phyloP scores from a whole-genome alignment of 2,797 vertebrate species.

The Megaceryle alcyon region DNA sequence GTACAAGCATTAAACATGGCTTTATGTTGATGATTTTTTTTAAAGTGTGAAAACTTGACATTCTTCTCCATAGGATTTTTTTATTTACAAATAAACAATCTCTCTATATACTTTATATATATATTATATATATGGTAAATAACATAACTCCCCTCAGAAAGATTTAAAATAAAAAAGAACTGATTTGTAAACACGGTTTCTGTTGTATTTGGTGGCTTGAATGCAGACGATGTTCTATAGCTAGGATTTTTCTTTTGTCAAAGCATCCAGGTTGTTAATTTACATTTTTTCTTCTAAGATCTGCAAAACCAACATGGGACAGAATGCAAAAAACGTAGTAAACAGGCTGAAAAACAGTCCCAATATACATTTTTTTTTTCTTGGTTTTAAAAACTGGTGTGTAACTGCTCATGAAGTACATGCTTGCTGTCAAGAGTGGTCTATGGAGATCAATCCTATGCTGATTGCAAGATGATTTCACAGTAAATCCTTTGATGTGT shows the following conservation, averaged over 20 bases:
- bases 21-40: conserved; percentile 79
- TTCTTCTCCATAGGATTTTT: conserved; percentile 77
- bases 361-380: conserved; percentile 61
- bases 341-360: conserved; percentile 81
- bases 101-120: conserved; percentile 79
- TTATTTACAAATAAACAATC: conserved; percentile 89
- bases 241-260: conserved; percentile 71
- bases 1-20: conserved; percentile 87
- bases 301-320: conserved; percentile 75
- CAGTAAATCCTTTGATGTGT: conserved; percentile 65
- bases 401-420: conserved; percentile 72
- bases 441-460: conserved; percentile 65
- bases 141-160: conserved; percentile 76
- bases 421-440: conserved; percentile 76
- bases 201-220: conserved; percentile 73
- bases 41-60: conserved; percentile 81
- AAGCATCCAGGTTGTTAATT: conserved; percentile 66
- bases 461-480: conserved; percentile 73
- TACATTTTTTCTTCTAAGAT: conserved; percentile 78
- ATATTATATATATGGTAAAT: conserved; percentile 75
- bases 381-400: conserved; percentile 77
- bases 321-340: conserved; percentile 82
- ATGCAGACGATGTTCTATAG: conserved; percentile 52
- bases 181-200: conserved; percentile 87
- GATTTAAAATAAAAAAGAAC: conserved; percentile 78